These are phyloP conservation scores for Meloidogyne chitwoodi DNA, from an alignment of 1,140 invertebrate species.

Conservation along the genomic window DNA sequence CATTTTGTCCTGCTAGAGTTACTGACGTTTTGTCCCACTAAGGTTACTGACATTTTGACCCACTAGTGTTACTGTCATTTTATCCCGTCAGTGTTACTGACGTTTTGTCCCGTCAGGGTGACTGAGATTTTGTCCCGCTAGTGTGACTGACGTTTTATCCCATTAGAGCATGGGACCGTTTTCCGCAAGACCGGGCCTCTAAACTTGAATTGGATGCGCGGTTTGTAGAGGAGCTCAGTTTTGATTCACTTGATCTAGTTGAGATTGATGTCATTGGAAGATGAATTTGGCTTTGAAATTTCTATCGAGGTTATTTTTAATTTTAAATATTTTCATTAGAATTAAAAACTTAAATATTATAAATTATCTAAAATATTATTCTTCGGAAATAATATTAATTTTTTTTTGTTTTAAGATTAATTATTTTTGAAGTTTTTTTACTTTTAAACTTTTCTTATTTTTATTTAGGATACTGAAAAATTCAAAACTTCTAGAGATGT, in stretches of 20 bases:
- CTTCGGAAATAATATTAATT: slow-evolving; percentile 54
- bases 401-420: slow-evolving; percentile 63
- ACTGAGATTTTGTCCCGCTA: no score
- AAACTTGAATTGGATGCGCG: slow-evolving; percentile 78
- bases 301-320: neutral
- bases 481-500: neutral
- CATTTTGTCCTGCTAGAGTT: no score
- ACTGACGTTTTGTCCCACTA: no score
- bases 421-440: neutral
- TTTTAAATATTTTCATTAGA: no score
- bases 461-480: neutral
- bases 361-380: no score
- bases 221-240: slow-evolving; percentile 91
- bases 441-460: no score
- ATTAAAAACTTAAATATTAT: no score
- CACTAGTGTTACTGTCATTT: no score
- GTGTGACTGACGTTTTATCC: no score
- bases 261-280: slow-evolving; percentile 78
- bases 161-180: slow-evolving; percentile 55
- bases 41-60: no score
- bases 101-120: no score
- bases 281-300: neutral
- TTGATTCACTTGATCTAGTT: slow-evolving; percentile 93
- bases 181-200: slow-evolving; percentile 47
- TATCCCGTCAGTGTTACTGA: no score